Evolutionary conservation across 2,888 invertebrate genomes (phyloP).

Genomic region (Ichneumon xanthorius): DNA sequence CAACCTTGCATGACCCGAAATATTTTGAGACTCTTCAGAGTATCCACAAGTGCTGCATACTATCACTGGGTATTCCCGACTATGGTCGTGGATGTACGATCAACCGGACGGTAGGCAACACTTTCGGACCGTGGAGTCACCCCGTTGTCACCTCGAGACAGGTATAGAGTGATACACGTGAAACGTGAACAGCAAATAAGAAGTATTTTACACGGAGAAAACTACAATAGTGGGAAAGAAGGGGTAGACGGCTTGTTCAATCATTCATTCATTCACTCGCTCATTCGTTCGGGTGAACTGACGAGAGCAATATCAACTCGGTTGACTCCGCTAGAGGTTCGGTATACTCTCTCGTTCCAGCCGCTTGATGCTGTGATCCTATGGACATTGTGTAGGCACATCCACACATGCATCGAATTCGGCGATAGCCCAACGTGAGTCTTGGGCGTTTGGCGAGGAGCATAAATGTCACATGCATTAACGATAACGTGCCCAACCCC

Average conservation of each 20-base stretch:
- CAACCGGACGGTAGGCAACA: too few relatives aligned
- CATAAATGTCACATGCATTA: conserved; percentile 82
- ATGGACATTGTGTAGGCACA: conserved; percentile 8
- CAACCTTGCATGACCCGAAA: neutral
- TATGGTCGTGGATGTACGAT: neutral
- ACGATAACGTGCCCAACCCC: conserved; percentile 75
- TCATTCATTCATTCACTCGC: conserved; percentile 35
- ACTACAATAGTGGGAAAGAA: conserved; percentile 5
- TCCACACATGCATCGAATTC: neutral
- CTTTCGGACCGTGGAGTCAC: neutral
- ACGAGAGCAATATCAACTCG: conserved; percentile 55
- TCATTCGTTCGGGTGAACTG: conserved; percentile 37
- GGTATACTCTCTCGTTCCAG: conserved; percentile 57
- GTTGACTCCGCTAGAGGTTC: conserved; percentile 43
- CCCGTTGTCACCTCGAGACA: neutral
- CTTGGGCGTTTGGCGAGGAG: conserved; percentile 69
- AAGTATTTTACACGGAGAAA: conserved; percentile 11
- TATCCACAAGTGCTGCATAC: neutral
- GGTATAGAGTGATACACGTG: conserved; percentile 17
- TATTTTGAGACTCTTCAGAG: neutral
- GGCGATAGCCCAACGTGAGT: conserved; percentile 55
- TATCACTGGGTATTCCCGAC: neutral
- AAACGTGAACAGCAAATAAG: conserved; percentile 44
- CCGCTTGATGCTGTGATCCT: conserved; percentile 37
- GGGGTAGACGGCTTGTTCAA: conserved; percentile 20